Conservation (phyloP, 2,797 vertebrate genomes). For the Hippoglossus hippoglossus region DNA sequence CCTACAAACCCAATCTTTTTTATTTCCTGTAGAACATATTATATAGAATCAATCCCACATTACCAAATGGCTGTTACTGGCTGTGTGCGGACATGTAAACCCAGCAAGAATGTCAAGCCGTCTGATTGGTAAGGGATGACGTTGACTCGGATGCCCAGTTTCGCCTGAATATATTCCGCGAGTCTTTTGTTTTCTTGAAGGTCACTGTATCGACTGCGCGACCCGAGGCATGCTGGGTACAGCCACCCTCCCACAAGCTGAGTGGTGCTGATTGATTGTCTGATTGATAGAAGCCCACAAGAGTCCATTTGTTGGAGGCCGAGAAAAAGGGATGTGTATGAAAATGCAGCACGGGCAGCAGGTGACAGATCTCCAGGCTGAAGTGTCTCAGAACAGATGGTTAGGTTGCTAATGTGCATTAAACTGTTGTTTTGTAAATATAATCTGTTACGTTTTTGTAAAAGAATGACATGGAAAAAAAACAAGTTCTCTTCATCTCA, state of each 20-base stretch:
- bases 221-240: slow-evolving; percentile 42
- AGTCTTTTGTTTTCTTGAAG: slow-evolving; percentile 68
- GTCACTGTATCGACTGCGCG: slow-evolving; percentile 67
- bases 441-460: too few relatives aligned
- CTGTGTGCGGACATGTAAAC: slow-evolving; percentile 7
- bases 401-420: slow-evolving; percentile 4
- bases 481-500: background rate
- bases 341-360: slow-evolving; percentile 5
- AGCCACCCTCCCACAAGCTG: slow-evolving; percentile 49
- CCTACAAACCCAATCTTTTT: background rate
- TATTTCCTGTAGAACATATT: background rate
- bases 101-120: slow-evolving; percentile 30
- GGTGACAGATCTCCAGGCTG: background rate
- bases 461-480: too few relatives aligned
- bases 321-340: slow-evolving; percentile 16
- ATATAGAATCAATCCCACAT: background rate
- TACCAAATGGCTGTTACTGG: background rate
- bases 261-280: slow-evolving; percentile 62
- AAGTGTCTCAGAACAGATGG: background rate
- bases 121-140: slow-evolving; percentile 36
- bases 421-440: slow-evolving; percentile 1
- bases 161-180: slow-evolving; percentile 42
- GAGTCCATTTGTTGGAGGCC: slow-evolving; percentile 15
- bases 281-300: slow-evolving; percentile 46
- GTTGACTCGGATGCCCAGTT: slow-evolving; percentile 28